Percentiles rank a stretch among this genome's conserved stretches.
phyloP scores from a whole-genome alignment of 1,140 invertebrate species.

The Triops cancriformis region DNA sequence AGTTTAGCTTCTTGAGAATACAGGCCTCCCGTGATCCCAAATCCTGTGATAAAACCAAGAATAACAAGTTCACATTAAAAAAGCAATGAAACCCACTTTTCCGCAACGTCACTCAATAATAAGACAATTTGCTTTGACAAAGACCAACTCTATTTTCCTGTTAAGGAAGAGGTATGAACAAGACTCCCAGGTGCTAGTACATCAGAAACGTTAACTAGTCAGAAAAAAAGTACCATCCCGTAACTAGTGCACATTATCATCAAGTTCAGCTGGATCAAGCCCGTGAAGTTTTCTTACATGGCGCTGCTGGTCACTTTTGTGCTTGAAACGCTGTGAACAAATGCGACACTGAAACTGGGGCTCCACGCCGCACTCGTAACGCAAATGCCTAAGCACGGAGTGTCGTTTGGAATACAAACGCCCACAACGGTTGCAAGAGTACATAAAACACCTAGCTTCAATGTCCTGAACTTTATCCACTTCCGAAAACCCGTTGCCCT shows the following conservation, averaged over 20 bases:
- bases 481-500: background rate
- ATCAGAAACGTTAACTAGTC: background rate
- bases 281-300: conserved; percentile 37
- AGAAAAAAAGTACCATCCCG: background rate
- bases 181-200: background rate
- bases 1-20: conserved; percentile 1
- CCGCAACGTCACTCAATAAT: background rate
- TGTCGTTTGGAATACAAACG: conserved; percentile 56
- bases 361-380: conserved; percentile 77
- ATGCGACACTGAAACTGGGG: conserved; percentile 67
- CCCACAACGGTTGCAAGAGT: conserved; percentile 49
- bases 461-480: background rate
- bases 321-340: conserved; percentile 52
- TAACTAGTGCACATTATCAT: background rate
- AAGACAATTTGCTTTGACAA: background rate
- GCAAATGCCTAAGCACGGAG: conserved; percentile 60
- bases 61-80: background rate
- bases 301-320: conserved; percentile 47
- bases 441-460: background rate
- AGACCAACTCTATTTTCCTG: background rate
- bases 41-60: background rate
- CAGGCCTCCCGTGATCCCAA: background rate
- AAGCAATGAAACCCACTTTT: background rate
- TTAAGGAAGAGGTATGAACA: background rate
- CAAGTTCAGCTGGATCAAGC: background rate